Percentiles rank a stretch among this genome's conserved stretches.
These are phyloP conservation scores for Epizoanthus illoricatus DNA, from an alignment of 92 coral and sea anemone genomes.

Conservation along the genomic window DNA sequence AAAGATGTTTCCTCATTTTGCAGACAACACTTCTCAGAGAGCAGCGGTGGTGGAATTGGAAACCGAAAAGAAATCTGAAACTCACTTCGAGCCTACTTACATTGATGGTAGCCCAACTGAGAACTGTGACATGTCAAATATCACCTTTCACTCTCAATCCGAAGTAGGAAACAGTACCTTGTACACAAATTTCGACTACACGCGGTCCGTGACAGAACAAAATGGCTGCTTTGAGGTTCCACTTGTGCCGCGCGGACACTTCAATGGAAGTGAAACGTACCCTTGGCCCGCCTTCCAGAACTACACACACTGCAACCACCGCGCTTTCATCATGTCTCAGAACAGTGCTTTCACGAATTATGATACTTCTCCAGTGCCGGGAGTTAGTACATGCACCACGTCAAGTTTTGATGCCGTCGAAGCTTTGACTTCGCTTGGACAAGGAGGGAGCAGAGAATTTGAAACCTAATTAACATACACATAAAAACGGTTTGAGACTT, in stretches of 20 bases:
- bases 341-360: constrained; percentile 31
- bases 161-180: not conserved
- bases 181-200: not conserved
- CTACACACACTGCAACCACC: not conserved
- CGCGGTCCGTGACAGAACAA: not conserved
- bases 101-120: not conserved
- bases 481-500: no score
- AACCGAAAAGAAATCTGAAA: constrained; percentile 3
- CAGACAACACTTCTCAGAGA: not conserved
- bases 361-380: not conserved
- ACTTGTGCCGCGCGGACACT: constrained; percentile 9
- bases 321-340: constrained; percentile 18
- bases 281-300: constrained; percentile 24
- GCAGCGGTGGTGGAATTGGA: constrained; percentile 9
- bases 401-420: constrained; percentile 18
- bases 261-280: constrained; percentile 24
- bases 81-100: not conserved
- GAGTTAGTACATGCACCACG: not conserved
- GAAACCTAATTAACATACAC: no score
- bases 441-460: constrained; percentile 1
- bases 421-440: constrained; percentile 32
- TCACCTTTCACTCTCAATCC: not conserved
- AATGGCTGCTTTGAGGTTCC: constrained; percentile 7
- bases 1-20: not conserved
- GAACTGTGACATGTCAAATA: not conserved